A percentile compares a stretch with the other conserved stretches of the same genome.
Evolutionary conservation across 2,113 vertebrate species (phyloP).

Genomic region (Paraplagusia blochii): DNA sequence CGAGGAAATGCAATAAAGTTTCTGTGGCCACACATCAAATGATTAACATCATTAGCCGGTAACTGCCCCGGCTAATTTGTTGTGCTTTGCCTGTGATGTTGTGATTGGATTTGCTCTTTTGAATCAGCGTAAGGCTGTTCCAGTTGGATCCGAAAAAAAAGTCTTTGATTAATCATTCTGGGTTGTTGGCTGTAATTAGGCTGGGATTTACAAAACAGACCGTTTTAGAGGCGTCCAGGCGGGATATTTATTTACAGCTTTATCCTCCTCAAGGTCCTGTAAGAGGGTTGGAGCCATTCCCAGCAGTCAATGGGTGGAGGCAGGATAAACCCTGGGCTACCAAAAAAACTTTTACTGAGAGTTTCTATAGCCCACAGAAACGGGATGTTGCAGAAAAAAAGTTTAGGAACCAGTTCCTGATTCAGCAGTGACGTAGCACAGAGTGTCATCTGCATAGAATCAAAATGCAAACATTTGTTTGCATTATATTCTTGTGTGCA

Average conservation of each 20-base stretch:
- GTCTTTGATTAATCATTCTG: slow-evolving; percentile 53
- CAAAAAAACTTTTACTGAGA: too few relatives aligned
- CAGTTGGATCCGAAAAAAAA: slow-evolving; percentile 31
- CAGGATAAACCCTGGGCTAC: too few relatives aligned
- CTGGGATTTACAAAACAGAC: slow-evolving; percentile 37
- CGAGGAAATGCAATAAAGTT: slow-evolving; percentile 66
- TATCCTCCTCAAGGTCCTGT: too few relatives aligned
- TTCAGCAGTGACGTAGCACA: too few relatives aligned
- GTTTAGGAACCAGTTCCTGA: too few relatives aligned
- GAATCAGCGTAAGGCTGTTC: slow-evolving; percentile 43
- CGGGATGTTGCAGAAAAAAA: too few relatives aligned
- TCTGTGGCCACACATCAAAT: slow-evolving; percentile 57
- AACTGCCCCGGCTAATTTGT: slow-evolving; percentile 58
- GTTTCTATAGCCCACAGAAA: too few relatives aligned
- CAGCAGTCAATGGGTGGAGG: too few relatives aligned
- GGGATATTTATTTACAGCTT: too few relatives aligned
- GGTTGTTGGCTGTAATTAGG: slow-evolving; percentile 51
- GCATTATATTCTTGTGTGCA: slow-evolving; percentile 2
- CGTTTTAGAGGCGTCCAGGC: too few relatives aligned
- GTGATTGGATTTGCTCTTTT: slow-evolving; percentile 54
- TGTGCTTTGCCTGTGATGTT: slow-evolving; percentile 66
- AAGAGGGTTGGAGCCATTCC: too few relatives aligned
- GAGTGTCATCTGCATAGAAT: neutral
- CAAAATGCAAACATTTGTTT: neutral
- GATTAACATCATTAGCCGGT: slow-evolving; percentile 67